Conservation (phyloP, 2,888 invertebrate genomes). For the Orthonevra nobilis region DNA sequence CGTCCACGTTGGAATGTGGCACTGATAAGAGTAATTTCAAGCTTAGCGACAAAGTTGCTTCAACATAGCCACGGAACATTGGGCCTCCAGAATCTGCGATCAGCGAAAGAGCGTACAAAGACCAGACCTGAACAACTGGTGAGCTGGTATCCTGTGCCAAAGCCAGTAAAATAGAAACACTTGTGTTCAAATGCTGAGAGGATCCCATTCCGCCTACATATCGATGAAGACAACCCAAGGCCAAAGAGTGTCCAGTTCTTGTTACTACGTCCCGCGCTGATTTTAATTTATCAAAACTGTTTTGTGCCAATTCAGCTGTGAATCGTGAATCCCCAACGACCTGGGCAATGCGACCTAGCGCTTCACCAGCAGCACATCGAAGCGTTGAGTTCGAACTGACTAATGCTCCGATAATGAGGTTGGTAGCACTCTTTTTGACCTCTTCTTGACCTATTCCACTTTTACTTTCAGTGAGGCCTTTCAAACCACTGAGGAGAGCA, state of each 20-base stretch:
- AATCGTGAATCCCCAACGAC: constrained; percentile 92
- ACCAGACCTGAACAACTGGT: constrained; percentile 98
- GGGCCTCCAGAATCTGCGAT: constrained; percentile 99
- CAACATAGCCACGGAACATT: constrained; percentile 98
- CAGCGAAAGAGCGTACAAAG: constrained; percentile 95
- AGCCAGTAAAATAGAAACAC: constrained; percentile 95
- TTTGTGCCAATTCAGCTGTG: constrained; percentile 93
- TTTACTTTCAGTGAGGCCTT: constrained; percentile 93
- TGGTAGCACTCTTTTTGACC: constrained; percentile 91
- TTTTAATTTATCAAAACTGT: constrained; percentile 92
- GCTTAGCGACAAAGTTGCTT: constrained; percentile 94
- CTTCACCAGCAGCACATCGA: constrained; percentile 96
- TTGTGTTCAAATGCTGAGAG: constrained; percentile 95
- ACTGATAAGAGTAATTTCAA: constrained; percentile 93
- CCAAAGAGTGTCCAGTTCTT: constrained; percentile 92
- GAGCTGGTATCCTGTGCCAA: constrained; percentile 96
- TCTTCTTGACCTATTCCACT: constrained; percentile 92
- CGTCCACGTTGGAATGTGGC: constrained; percentile 94
- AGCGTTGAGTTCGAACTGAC: constrained; percentile 89
- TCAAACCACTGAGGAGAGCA: constrained; percentile 92
- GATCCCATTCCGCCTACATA: constrained; percentile 98
- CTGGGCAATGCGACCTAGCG: constrained; percentile 95
- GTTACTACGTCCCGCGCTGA: constrained; percentile 93
- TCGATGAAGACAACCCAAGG: constrained; percentile 96
- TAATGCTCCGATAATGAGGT: constrained; percentile 89